phyloP scores from a whole-genome alignment of 2,113 vertebrate genomes.

The Rousettus leschenaultii region DNA sequence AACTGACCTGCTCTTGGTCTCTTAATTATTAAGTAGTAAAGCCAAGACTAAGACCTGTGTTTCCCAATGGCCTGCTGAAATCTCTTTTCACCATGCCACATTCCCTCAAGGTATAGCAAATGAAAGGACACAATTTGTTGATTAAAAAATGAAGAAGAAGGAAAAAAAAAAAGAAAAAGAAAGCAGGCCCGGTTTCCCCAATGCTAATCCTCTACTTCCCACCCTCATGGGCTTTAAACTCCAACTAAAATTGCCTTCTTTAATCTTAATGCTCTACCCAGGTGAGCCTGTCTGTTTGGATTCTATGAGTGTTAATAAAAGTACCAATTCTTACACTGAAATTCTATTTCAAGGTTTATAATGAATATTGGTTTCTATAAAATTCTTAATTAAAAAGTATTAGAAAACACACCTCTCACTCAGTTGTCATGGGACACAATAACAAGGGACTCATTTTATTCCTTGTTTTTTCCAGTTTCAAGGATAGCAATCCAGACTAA shows the following conservation, averaged over 20 bases:
- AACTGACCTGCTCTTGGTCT: not conserved
- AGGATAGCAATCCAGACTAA: not conserved
- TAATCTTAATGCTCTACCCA: not conserved
- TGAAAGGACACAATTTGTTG: not conserved
- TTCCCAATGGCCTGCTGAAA: not conserved
- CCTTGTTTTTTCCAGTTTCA: not conserved
- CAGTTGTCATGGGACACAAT: not conserved
- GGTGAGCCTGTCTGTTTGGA: not conserved
- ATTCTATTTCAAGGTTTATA: constrained; percentile 32
- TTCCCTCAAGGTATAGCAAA: not conserved
- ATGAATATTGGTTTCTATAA: not conserved
- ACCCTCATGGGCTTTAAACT: not conserved
- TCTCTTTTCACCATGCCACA: not conserved
- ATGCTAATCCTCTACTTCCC: not conserved
- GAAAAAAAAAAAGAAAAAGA: not conserved
- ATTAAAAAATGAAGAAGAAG: too few species aligned
- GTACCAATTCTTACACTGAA: constrained; percentile 4
- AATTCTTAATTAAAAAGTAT: constrained; percentile 48
- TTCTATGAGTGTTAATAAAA: constrained; percentile 13
- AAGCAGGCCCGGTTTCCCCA: not conserved
- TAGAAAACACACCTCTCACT: constrained; percentile 43
- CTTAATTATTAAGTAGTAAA: not conserved
- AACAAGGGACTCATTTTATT: not conserved
- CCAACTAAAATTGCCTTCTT: not conserved
- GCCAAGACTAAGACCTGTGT: not conserved